Evolutionary conservation across 2,888 invertebrate genomes (phyloP).

Genomic region (Pollenia angustigena): DNA sequence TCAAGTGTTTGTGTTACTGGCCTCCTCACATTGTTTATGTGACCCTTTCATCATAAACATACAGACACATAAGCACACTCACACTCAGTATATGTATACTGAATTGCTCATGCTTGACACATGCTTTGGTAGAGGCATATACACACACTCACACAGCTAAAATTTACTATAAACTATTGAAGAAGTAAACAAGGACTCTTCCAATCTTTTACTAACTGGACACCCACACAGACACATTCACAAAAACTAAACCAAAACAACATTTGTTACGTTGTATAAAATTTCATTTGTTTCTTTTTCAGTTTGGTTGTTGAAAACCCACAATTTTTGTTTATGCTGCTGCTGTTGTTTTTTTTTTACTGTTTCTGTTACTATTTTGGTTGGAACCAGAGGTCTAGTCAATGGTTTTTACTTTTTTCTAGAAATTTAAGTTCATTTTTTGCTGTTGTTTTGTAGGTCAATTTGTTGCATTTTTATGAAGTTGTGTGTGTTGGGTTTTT

Average conservation of each 20-base stretch:
- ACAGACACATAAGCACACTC: neutral
- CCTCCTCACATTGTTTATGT: constrained; percentile 67
- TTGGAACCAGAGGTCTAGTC: constrained; percentile 53
- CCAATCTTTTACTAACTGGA: constrained; percentile 29
- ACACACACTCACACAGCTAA: neutral
- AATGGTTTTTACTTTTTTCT: constrained; percentile 50
- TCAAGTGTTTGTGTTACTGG: constrained; percentile 69
- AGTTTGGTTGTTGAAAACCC: constrained; percentile 48
- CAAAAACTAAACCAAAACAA: constrained; percentile 48
- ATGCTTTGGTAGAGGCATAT: neutral
- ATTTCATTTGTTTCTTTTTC: constrained; percentile 16
- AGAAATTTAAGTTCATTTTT: constrained; percentile 10
- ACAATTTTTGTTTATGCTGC: constrained; percentile 66
- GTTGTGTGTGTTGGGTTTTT: neutral
- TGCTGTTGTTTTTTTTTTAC: constrained; percentile 62
- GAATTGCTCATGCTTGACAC: constrained; percentile 9
- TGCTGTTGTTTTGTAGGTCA: constrained; percentile 58
- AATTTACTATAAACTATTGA: constrained; percentile 16
- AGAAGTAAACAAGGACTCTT: constrained; percentile 21
- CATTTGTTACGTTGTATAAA: constrained; percentile 23
- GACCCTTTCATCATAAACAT: constrained; percentile 63
- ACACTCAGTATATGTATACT: neutral
- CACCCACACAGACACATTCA: neutral
- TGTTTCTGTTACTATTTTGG: constrained; percentile 42
- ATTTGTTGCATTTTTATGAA: constrained; percentile 45